These are phyloP conservation scores for Calliphora vomitoria DNA, from an alignment of 2,888 invertebrate genomes.

Conservation along the genomic window DNA sequence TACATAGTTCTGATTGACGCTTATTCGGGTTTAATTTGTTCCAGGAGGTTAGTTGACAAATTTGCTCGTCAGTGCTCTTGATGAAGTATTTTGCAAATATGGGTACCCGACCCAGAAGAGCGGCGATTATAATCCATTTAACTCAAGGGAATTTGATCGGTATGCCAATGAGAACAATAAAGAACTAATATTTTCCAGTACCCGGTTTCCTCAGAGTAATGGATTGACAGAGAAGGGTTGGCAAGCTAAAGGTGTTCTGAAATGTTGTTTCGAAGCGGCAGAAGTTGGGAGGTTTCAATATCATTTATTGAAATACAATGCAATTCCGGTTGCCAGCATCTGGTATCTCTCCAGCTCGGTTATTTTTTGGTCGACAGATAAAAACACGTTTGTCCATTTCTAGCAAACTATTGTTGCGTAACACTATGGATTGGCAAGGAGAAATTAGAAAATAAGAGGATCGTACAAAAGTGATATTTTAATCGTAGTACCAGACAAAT, in stretches of 20 bases:
- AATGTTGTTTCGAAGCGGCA: constrained; percentile 23
- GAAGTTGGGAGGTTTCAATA: constrained; percentile 22
- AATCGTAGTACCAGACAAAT: constrained; percentile 24
- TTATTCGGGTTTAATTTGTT: constrained; percentile 52
- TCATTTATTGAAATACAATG: constrained; percentile 38
- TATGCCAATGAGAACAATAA: constrained; percentile 42
- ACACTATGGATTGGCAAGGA: neutral
- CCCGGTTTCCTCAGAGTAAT: constrained; percentile 49
- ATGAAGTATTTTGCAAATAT: constrained; percentile 1
- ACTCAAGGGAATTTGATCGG: constrained; percentile 16
- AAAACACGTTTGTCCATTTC: constrained; percentile 28
- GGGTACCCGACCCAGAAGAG: constrained; percentile 44
- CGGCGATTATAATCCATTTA: constrained; percentile 43
- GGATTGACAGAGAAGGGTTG: constrained; percentile 40
- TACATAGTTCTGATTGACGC: constrained; percentile 55
- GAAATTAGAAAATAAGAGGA: constrained; percentile 17
- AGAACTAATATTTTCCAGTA: constrained; percentile 73
- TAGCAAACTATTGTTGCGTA: neutral
- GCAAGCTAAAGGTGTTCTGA: constrained; percentile 34
- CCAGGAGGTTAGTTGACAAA: neutral
- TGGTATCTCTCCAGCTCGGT: neutral
- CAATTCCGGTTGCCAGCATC: constrained; percentile 30
- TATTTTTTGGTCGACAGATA: constrained; percentile 31
- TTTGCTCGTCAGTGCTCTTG: neutral
- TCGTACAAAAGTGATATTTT: constrained; percentile 6